Evolutionary conservation across 2,888 invertebrate genomes (phyloP).

Genomic region (Tridacna gigas): DNA sequence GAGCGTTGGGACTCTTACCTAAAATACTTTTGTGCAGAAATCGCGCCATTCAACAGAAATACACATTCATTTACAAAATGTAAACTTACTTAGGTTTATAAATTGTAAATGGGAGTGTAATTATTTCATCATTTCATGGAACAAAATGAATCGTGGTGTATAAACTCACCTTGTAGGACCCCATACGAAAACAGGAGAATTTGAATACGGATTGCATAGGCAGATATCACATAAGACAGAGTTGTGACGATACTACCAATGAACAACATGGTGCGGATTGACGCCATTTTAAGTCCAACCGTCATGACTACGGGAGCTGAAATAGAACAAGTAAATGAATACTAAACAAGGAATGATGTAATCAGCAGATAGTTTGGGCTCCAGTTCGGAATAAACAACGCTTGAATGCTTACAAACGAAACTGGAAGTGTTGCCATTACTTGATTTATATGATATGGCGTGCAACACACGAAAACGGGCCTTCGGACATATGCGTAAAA

Average conservation of each 20-base stretch:
- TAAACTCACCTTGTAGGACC: constrained; percentile 30
- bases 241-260: constrained; percentile 37
- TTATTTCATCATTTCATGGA: neutral
- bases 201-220: constrained; percentile 11
- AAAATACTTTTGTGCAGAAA: neutral
- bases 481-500: too few species aligned
- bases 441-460: too few species aligned
- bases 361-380: neutral
- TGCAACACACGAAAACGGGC: too few species aligned
- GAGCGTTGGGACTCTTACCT: neutral
- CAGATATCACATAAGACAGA: constrained; percentile 34
- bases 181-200: constrained; percentile 37
- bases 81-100: neutral
- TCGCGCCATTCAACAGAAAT: neutral
- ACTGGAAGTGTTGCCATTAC: too few species aligned
- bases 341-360: constrained; percentile 13
- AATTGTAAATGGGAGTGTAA: neutral
- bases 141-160: neutral
- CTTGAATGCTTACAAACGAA: too few species aligned
- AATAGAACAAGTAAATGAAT: neutral
- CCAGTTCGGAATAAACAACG: too few species aligned
- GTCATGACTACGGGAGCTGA: constrained; percentile 53
- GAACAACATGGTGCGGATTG: constrained; percentile 33
- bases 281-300: constrained; percentile 37
- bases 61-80: neutral